Percentiles rank a stretch among this genome's conserved stretches.
phyloP scores from a whole-genome alignment of 2,888 invertebrate species.

The Leptinotarsa juncta region DNA sequence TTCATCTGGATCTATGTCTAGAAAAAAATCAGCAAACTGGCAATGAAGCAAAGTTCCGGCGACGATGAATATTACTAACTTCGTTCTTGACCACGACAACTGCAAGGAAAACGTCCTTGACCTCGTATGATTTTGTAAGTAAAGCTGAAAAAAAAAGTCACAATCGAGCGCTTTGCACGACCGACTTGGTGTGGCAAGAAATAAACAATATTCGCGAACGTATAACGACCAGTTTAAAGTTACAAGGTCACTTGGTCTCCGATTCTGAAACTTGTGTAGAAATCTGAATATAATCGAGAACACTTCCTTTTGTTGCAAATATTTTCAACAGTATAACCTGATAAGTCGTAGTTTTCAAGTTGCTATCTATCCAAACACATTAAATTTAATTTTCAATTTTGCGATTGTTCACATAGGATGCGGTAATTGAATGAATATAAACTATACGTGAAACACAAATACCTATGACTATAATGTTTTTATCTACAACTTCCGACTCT shows the following conservation, averaged over 20 bases:
- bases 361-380: no score
- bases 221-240: neutral
- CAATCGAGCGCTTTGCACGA: neutral
- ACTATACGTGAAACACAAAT: no score
- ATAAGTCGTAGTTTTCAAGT: no score
- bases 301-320: no score
- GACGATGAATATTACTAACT: neutral
- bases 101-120: neutral
- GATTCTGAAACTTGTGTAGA: neutral
- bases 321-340: no score
- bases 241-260: neutral
- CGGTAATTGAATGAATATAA: no score
- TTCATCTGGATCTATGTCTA: neutral
- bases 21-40: neutral
- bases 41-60: neutral
- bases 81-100: conserved; percentile 2
- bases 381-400: no score
- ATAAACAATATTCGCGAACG: neutral
- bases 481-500: no score
- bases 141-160: neutral
- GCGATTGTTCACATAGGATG: no score
- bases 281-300: no score
- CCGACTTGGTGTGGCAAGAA: neutral
- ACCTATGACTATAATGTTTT: no score
- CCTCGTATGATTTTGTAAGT: neutral